Conservation (phyloP, 1,140 invertebrate genomes). For the Pararge aegeria region DNA sequence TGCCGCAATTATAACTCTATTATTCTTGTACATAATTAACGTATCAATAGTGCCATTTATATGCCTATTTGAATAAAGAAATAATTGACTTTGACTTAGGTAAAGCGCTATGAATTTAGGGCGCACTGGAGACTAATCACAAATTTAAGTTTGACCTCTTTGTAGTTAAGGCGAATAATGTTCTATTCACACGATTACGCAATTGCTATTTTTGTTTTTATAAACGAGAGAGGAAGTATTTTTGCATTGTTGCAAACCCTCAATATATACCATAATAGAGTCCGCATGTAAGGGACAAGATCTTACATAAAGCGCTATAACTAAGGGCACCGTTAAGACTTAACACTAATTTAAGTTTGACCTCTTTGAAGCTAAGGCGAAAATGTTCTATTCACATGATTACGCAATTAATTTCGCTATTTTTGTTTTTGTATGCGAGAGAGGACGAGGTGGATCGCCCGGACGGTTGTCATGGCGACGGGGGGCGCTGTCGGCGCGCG, state of each 20-base stretch:
- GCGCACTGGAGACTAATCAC: too few species aligned
- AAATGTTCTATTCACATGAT: conserved; percentile 56
- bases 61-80: too few species aligned
- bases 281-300: too few species aligned
- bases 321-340: too few species aligned
- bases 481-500: conserved; percentile 68
- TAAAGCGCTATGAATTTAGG: too few species aligned
- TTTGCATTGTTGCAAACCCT: too few species aligned
- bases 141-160: conserved; percentile 29
- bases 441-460: conserved; percentile 66
- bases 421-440: conserved; percentile 71
- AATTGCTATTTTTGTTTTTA: conserved; percentile 78
- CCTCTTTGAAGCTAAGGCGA: conserved; percentile 47
- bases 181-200: conserved; percentile 61
- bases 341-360: conserved; percentile 7
- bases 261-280: too few species aligned
- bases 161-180: conserved; percentile 51
- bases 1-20: too few species aligned
- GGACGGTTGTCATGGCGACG: conserved; percentile 62
- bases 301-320: too few species aligned
- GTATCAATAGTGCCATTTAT: too few species aligned
- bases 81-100: too few species aligned
- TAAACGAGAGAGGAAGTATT: conserved; percentile 57
- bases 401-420: conserved; percentile 76
- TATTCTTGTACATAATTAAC: too few species aligned